Base-by-base conservation (phyloP, 1,140 invertebrate genomes). In the Hycleus cichorii region DNA sequence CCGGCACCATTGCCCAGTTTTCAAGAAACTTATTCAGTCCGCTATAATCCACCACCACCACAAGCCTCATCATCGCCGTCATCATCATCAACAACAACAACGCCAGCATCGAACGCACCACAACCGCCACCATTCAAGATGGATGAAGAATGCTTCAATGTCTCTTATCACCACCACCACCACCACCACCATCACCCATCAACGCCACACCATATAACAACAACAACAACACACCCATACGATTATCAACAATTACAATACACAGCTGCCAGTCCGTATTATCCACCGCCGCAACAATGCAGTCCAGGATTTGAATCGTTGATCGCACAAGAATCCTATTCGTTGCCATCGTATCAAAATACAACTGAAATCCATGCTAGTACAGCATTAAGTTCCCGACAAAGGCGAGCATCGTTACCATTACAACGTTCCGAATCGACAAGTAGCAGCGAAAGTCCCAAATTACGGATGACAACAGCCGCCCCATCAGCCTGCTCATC, bases 21-120 rank as follows among this genome's bases (percentile, higher is more conserved):
- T 75, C 87, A 90, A 77, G 90, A 91, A 74, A 91, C 88, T 26
- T 91, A 91, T 72, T 89, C 87, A 38, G 80, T 87, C 39, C 81
- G 84, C 49, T 85, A 86, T 64, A 74, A 75, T 63, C 77, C 83
- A 8, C 5, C 40, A 11, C 7, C 27, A 32, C 7, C 32, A 75
- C 59, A 79, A 79, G 50, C 51, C 65, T 76, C 32, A 32, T 79
- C 73, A 42, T 3, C 9, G 10, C 3, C 9, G 2, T 4, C 40
- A 57, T 81, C 83, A 1, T 49, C 58, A 44, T n/a, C 54, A 57
- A 46, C 59, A 47, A 39, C 40, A 32, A 78, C 83, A 42, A 10
- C 40, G 9, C 18, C 18, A 18, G 18, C 18, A 18, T 18, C 18
- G 18, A 18, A 18, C 18, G 18, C 18, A 18, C 18, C 18, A 42